Base-by-base conservation (phyloP, 1,140 invertebrate genomes). In the Mycetomoellerius zeteki region DNA sequence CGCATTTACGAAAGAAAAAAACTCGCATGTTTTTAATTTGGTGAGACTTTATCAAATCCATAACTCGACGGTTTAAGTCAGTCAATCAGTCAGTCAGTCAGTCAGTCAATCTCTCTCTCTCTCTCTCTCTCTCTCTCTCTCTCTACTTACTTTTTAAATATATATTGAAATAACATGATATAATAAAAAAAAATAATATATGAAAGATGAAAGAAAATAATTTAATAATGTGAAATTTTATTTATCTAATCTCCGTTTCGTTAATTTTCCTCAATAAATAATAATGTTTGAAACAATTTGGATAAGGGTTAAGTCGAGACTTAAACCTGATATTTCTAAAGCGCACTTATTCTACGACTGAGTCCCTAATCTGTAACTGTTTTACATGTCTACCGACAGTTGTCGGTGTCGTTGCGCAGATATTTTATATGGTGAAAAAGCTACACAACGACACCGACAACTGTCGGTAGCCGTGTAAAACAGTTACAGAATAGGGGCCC, bases 241-340 rank as follows among this genome's bases (percentile, higher is more conserved):
- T 43, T 67, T 56, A 33, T 27, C 30, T 33, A 81, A 56, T 43
- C 37, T 24, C 10, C 3, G 33, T 81, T 47, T 58, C 21, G n/a
- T 37, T 58, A 0, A 52, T 65, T 52, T 33, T 10, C n/a, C 10
- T 56, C 6, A 58, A 56, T n/a, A 69, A 81, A 69, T 69, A 67
- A 54, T 6, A 16, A 64, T 37, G 14, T 47, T 12, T 56, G 3
- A 56, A 60, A 10, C 12, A 6, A 14, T 21, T 10, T 33, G n/a
- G n/a, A 37, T 27, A 37, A 16, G 16, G 12, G 33, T 54, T 81
- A 27, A 71, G 33, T 21, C 33, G 52, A 52, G n/a, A 43, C 21
- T 80, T n/a, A 80, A 80, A 2, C 16, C 10, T 5, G 33, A 71
- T 21, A 30, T 81, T 58, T 69, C 7, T 47, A 30, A 64, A 78